These are phyloP conservation scores for Macrosoma leucophasiata DNA, from an alignment of 2,888 invertebrate genomes.

Conservation along the genomic window DNA sequence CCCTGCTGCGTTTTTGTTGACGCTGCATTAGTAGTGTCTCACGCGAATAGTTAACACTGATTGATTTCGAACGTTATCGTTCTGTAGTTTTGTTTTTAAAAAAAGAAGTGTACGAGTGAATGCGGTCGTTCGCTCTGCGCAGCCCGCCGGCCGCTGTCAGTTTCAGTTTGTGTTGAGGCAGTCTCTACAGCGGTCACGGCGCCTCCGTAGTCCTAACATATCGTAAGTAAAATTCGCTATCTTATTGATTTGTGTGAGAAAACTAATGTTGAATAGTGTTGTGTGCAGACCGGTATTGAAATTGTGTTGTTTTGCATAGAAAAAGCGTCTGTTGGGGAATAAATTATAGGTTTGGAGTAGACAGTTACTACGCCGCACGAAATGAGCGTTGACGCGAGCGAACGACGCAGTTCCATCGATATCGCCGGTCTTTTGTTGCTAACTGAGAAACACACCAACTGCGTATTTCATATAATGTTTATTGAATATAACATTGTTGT, in stretches of 20 bases:
- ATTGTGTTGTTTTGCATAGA: conserved; percentile 10
- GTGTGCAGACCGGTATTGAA: conserved; percentile 8
- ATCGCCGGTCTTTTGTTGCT: conserved; percentile 63
- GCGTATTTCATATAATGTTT: conserved; percentile 46
- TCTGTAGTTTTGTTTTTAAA: conserved; percentile 33
- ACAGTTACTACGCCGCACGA: conserved; percentile 60
- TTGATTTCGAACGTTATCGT: conserved; percentile 20
- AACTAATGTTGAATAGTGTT: conserved; percentile 27
- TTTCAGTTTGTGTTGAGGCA: conserved; percentile 53
- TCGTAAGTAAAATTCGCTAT: conserved; percentile 45
- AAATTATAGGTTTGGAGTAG: conserved; percentile 51
- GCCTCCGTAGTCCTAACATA: conserved; percentile 31
- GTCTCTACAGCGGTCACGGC: conserved; percentile 46
- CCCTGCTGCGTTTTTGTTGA: conserved; percentile 17
- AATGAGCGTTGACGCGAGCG: conserved; percentile 40
- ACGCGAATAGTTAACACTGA: conserved; percentile 27
- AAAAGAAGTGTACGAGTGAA: conserved; percentile 40
- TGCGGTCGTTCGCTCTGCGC: conserved; percentile 44
- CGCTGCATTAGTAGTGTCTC: conserved; percentile 29
- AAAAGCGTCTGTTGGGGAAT: conserved; percentile 16
- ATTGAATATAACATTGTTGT: conserved; percentile 33
- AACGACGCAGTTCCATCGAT: conserved; percentile 59
- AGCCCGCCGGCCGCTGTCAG: conserved; percentile 32
- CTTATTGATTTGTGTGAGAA: conserved; percentile 38
- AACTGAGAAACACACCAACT: conserved; percentile 51